Evolutionary conservation across 2,888 invertebrate species (phyloP).

Genomic region (Nezara viridula): DNA sequence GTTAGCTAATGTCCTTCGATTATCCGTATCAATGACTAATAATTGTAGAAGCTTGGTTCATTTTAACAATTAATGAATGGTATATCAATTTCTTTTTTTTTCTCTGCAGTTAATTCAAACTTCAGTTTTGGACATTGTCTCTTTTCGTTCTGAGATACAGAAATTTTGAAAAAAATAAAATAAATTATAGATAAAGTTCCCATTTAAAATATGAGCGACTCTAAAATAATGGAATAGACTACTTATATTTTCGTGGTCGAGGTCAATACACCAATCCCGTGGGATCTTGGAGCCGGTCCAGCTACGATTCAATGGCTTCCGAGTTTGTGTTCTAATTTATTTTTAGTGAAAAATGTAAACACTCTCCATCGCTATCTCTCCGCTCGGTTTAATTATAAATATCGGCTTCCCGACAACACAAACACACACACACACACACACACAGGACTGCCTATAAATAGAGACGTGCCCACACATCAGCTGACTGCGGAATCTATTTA

Average conservation of each 20-base stretch:
- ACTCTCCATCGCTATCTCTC: constrained; percentile 42
- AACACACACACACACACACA: background rate
- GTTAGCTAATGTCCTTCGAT: too few relatives aligned
- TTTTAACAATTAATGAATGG: too few relatives aligned
- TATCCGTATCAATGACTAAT: too few relatives aligned
- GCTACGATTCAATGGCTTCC: constrained; percentile 41
- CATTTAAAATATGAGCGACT: background rate
- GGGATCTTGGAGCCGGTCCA: constrained; percentile 14
- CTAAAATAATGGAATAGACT: background rate
- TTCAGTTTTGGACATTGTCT: too few relatives aligned
- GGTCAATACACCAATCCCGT: constrained; percentile 18
- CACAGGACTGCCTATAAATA: background rate
- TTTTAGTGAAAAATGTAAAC: constrained; percentile 49
- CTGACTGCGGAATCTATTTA: constrained; percentile 29
- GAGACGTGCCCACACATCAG: constrained; percentile 6
- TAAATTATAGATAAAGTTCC: too few relatives aligned
- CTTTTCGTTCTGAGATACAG: too few relatives aligned
- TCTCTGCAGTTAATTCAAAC: too few relatives aligned
- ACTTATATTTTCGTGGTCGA: constrained; percentile 5
- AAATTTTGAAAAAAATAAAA: too few relatives aligned
- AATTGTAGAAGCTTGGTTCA: too few relatives aligned
- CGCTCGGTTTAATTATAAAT: background rate
- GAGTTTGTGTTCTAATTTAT: constrained; percentile 47
- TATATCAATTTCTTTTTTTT: too few relatives aligned
- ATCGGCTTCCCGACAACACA: background rate